Conservation (phyloP, 92 coral and sea anemone species). For the Muricea muricata region DNA sequence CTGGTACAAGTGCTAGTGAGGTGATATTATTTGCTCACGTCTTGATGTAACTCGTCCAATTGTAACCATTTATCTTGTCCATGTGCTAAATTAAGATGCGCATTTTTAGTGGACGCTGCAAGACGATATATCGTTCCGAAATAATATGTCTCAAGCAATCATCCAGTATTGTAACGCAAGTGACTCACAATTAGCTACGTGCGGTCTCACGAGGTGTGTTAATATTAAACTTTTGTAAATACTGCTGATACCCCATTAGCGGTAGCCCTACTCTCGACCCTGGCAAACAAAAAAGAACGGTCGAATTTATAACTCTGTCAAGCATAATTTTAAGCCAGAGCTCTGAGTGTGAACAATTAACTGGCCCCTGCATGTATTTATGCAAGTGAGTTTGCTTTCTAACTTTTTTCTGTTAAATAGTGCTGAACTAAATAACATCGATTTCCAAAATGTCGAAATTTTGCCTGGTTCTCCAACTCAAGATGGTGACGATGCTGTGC, state of each 20-base stretch:
- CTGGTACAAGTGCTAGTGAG: neutral
- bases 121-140: conserved; percentile 19
- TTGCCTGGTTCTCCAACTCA: conserved; percentile 29
- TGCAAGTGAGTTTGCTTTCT: no score
- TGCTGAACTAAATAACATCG: neutral
- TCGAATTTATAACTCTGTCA: no score
- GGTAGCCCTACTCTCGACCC: no score
- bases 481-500: conserved; percentile 5
- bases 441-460: neutral
- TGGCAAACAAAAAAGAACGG: no score
- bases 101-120: conserved; percentile 23
- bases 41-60: no score
- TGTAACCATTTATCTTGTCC: neutral
- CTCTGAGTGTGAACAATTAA: no score
- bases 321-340: no score
- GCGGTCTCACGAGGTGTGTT: conserved; percentile 29
- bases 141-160: conserved; percentile 19
- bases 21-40: neutral
- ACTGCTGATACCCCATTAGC: no score
- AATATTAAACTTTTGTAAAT: neutral
- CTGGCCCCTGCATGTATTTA: no score
- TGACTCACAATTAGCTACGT: neutral
- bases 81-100: neutral
- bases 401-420: neutral
- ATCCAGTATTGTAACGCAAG: neutral